Evolutionary conservation across 1,140 invertebrate genomes (phyloP).

Genomic region (Platyscapa corneri): DNA sequence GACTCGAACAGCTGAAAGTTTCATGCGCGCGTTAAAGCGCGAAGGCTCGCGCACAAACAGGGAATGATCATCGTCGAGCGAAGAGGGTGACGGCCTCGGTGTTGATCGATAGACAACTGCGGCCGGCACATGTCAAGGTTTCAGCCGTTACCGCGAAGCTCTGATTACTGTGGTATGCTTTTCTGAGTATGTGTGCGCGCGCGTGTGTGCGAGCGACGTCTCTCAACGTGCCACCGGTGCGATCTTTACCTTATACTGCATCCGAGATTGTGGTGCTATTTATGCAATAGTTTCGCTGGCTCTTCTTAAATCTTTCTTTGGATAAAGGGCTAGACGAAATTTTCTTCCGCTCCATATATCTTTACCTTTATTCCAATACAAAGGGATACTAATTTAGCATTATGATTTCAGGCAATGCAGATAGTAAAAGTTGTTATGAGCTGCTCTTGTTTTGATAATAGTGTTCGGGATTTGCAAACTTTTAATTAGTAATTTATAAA

Average conservation of each 20-base stretch:
- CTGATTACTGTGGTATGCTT: conserved; percentile 36
- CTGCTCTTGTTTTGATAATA: too few relatives aligned
- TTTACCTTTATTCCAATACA: background rate
- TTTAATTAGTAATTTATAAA: too few relatives aligned
- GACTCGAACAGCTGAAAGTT: conserved; percentile 39
- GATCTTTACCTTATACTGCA: background rate
- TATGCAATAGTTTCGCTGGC: background rate
- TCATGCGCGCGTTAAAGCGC: conserved; percentile 41
- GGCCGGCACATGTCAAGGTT: conserved; percentile 48
- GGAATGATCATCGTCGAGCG: conserved; percentile 49
- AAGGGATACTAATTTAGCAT: background rate
- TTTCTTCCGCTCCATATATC: background rate
- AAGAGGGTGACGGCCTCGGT: conserved; percentile 69
- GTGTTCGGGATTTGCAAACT: too few relatives aligned
- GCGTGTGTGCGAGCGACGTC: background rate
- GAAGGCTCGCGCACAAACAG: conserved; percentile 1
- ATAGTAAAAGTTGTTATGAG: too few relatives aligned
- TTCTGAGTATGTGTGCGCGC: background rate
- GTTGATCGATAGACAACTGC: conserved; percentile 66
- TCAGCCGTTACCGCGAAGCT: conserved; percentile 26
- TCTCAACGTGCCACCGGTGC: background rate
- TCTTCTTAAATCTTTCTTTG: background rate
- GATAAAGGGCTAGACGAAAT: background rate
- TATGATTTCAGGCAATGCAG: too few relatives aligned
- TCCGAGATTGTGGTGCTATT: background rate